Evolutionary conservation across 2,113 vertebrate species (phyloP), one percentile per base, ranked within the genome.

Genomic region (Chamaea fasciata): DNA sequence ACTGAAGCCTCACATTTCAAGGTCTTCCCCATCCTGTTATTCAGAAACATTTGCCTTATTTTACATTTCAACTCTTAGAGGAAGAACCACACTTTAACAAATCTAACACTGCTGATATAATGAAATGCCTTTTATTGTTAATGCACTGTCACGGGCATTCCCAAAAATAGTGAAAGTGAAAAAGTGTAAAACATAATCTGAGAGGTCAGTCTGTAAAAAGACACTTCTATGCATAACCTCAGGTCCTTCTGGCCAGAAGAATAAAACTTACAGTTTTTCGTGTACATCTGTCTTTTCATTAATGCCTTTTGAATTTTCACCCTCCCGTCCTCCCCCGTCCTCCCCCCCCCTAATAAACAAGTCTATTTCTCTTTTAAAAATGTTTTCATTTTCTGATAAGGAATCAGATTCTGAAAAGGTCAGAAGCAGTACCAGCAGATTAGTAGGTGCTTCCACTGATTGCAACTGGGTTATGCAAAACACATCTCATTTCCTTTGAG

Each of bases 391-490:
- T 92, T 87, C 90, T 69, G 70, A 89, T 92, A 85, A 87, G 30
- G 77, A 79, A 89, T 86, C 57, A 23, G 92, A 87, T 35, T 71
- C 92, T 79, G 74, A 39, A 91, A 95, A 95, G 95, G 92, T 92
- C 95, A 96, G 87, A 42, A 83, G 77, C 33, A 2, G 80, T 56
- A 94, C 91, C 75, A 76, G 84, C 91, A 90, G 93, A 95, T 75
- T 88, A 92, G 62, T 84, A 94, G 92, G 96, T 95, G 92, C 79
- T 94, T 95, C 83, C 95, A 96, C 92, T 96, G 91, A 94, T 94
- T 96, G 95, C 90, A 89, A 91, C 94, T 89, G 92, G 88, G 90
- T 92, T 96, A 93, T 90, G 86, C 94, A 96, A 97, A 97, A 92
- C 94, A 92, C 75, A 94, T 95, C 83, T 95, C 87, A 95, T 94